Evolutionary conservation across 1,140 invertebrate genomes (phyloP), one percentile per base, ranked within the genome.

Genomic region (Pseudomyrmex cubaensis): DNA sequence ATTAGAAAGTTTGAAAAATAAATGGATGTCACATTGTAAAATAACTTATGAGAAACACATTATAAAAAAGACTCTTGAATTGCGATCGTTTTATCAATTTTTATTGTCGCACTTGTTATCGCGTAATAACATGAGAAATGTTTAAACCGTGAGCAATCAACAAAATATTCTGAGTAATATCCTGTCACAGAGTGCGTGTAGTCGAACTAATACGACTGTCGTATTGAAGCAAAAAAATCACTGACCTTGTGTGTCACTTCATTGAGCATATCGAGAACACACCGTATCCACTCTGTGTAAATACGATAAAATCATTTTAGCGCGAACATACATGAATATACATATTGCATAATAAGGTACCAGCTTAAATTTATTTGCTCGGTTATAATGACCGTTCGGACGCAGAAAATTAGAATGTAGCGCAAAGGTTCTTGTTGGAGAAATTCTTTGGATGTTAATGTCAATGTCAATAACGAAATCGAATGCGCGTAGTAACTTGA

Each of bases 381-480:
- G 35, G 35, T 35, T 35, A 35, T 35, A 35, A 35, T 35, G 5
- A 35, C 0, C 35, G 35, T 35, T 35, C 50, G 9, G 20, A 22
- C 12, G 13, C 12, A 12, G 15, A 35, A 25, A 50, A 63, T 63
- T 35, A 13, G 3, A 17, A 46, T 5, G 52, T 57, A 9, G 10
- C 15, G 10, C 0, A 22, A 20, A 20, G 10, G 50, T 22, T 2
- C 17, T 50, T 17, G 7, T 50, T 17, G 7, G 1, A 35, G 20
- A 64, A 46, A 64, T 64, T 64, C 15, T 8, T 54, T 8, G 10
- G 35, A 12, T n/a, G 44, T 25, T 52, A 76, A 76, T 76, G 56
- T 74, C 56, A 59, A 46, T 73, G 46, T 25, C 73, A 75, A 74
- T 75, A 35, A 35, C 35, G 15, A 63, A 75, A 76, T 76, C 20